phyloP scores from a whole-genome alignment of 2,113 vertebrate species.

The Globicephala melas region DNA sequence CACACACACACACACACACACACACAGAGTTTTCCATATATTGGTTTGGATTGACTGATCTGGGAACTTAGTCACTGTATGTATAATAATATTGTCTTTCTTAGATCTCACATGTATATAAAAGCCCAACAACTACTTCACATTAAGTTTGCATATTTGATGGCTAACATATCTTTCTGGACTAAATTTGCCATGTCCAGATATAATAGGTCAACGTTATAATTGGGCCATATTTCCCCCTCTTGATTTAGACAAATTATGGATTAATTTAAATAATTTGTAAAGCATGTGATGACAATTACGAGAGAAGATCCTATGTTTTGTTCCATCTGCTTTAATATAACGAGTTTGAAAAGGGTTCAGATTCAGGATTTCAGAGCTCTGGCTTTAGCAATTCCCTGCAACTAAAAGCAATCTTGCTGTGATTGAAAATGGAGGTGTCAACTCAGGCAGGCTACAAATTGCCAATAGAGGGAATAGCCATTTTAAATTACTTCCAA shows the following conservation, averaged over 20 bases:
- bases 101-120: background rate
- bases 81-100: background rate
- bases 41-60: background rate
- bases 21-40: background rate
- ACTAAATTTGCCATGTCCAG: background rate
- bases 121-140: background rate
- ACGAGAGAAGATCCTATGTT: background rate
- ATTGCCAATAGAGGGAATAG: conserved; percentile 38
- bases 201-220: background rate
- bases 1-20: background rate
- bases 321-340: background rate
- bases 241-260: background rate
- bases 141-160: background rate
- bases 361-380: background rate
- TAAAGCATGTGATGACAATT: background rate
- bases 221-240: background rate
- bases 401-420: conserved; percentile 50
- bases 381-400: background rate
- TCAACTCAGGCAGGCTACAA: conserved; percentile 37
- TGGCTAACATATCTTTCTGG: background rate
- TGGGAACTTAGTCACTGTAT: background rate
- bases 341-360: conserved; percentile 2
- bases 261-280: background rate
- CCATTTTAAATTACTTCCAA: conserved; percentile 68
- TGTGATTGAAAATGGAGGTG: conserved; percentile 54